These are phyloP conservation scores for Caenorhabditis panamensis DNA, from an alignment of 2,888 invertebrate species.

Conservation along the genomic window DNA sequence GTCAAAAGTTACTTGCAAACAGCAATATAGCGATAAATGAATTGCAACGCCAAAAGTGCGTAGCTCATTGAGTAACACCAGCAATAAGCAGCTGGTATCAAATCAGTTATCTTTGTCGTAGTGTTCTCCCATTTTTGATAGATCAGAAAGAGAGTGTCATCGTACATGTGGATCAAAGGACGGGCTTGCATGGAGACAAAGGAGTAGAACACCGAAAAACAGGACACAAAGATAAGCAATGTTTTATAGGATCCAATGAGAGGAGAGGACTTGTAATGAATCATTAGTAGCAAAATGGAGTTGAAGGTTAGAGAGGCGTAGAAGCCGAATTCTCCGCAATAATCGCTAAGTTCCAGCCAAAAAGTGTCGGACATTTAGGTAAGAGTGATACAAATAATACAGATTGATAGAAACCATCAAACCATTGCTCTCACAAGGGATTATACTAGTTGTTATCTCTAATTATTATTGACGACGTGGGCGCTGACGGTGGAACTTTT, in stretches of 20 bases:
- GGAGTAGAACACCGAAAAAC: constrained; percentile 30
- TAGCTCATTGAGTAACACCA: constrained; percentile 28
- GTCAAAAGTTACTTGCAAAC: constrained; percentile 8
- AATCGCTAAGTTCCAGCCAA: constrained; percentile 5
- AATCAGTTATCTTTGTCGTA: neutral
- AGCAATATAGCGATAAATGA: constrained; percentile 27
- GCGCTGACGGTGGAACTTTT: constrained; percentile 29
- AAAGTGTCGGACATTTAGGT: neutral
- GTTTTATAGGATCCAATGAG: constrained; percentile 33
- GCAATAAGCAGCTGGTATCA: constrained; percentile 8
- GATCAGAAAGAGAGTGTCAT: constrained; percentile 36
- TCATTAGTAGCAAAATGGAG: constrained; percentile 7
- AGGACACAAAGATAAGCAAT: constrained; percentile 2
- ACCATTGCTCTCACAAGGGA: no score
- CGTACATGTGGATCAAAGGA: constrained; percentile 23
- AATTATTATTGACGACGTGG: neutral
- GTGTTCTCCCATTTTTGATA: constrained; percentile 29
- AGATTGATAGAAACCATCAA: neutral
- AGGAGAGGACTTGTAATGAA: constrained; percentile 17
- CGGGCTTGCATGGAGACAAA: constrained; percentile 9
- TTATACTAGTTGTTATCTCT: neutral
- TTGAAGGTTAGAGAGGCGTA: constrained; percentile 9
- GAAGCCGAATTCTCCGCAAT: neutral
- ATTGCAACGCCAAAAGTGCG: constrained; percentile 7
- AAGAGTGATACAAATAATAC: no score